Percentiles rank a stretch among this genome's conserved stretches.
phyloP scores from a whole-genome alignment of 2,113 vertebrate genomes.

The Pan paniscus region DNA sequence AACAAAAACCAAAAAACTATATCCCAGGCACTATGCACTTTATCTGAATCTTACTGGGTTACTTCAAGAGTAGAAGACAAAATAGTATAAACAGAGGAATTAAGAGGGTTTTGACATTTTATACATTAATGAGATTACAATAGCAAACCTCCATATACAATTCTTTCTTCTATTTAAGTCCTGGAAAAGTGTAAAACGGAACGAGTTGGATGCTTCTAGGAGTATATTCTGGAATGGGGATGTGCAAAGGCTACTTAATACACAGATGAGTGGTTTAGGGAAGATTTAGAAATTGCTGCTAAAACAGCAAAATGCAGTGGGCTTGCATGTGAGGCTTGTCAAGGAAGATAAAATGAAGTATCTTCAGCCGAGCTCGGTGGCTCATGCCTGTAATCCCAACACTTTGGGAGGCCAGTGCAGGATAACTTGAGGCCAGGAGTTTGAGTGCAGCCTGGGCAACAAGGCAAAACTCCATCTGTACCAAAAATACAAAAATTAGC shows the following conservation, averaged over 20 bases:
- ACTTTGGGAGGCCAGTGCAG: too few relatives aligned
- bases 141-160: neutral
- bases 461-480: too few relatives aligned
- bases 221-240: neutral
- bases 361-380: neutral
- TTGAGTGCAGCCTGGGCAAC: too few relatives aligned
- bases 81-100: neutral
- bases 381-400: too few relatives aligned
- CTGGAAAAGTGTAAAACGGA: neutral
- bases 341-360: neutral
- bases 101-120: neutral
- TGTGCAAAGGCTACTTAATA: conserved; percentile 2
- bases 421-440: too few relatives aligned
- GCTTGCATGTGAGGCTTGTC: neutral
- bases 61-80: conserved; percentile 27
- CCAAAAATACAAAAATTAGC: too few relatives aligned
- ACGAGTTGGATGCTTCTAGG: neutral
- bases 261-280: conserved; percentile 35
- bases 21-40: neutral
- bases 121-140: neutral
- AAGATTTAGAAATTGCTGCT: conserved; percentile 22
- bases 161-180: conserved; percentile 8
- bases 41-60: neutral
- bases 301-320: neutral
- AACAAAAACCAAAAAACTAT: too few relatives aligned